A percentile compares a stretch with the other conserved stretches of the same genome.
phyloP scores from a whole-genome alignment of 2,888 invertebrate genomes.

The Rhingia rostrata region DNA sequence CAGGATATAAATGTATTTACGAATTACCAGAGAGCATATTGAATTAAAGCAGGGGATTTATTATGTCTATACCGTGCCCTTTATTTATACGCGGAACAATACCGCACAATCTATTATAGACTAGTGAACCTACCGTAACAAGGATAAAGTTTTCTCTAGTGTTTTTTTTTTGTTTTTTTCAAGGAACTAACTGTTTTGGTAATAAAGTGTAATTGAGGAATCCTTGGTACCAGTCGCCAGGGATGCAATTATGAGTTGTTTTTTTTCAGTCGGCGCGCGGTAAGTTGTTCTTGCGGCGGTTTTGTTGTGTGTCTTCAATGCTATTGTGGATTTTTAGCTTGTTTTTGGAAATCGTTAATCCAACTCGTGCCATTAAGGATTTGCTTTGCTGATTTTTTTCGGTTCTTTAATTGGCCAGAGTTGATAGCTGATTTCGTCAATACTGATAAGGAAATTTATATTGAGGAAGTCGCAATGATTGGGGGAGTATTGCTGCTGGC shows the following conservation, averaged over 20 bases:
- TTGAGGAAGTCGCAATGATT: background rate
- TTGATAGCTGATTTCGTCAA: slow-evolving; percentile 34
- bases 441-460: slow-evolving; percentile 48
- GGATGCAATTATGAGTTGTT: slow-evolving; percentile 75
- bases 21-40: slow-evolving; percentile 50
- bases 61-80: slow-evolving; percentile 23
- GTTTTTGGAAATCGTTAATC: slow-evolving; percentile 54
- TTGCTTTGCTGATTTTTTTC: background rate
- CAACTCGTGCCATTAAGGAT: slow-evolving; percentile 53
- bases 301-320: slow-evolving; percentile 10
- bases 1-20: slow-evolving; percentile 14
- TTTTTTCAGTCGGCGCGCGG: slow-evolving; percentile 12
- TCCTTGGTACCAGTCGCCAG: slow-evolving; percentile 76
- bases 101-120: slow-evolving; percentile 21
- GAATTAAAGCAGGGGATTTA: slow-evolving; percentile 26
- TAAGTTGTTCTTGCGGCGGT: background rate
- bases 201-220: slow-evolving; percentile 71
- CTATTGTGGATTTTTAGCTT: slow-evolving; percentile 39
- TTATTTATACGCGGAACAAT: slow-evolving; percentile 11
- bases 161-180: slow-evolving; percentile 14
- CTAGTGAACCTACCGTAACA: slow-evolving; percentile 76
- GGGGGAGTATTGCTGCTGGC: background rate
- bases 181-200: slow-evolving; percentile 59
- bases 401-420: slow-evolving; percentile 8
- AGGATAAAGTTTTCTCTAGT: slow-evolving; percentile 71